These are phyloP conservation scores for Smittia sp. DNA, from an alignment of 2,888 invertebrate species.

Conservation along the genomic window DNA sequence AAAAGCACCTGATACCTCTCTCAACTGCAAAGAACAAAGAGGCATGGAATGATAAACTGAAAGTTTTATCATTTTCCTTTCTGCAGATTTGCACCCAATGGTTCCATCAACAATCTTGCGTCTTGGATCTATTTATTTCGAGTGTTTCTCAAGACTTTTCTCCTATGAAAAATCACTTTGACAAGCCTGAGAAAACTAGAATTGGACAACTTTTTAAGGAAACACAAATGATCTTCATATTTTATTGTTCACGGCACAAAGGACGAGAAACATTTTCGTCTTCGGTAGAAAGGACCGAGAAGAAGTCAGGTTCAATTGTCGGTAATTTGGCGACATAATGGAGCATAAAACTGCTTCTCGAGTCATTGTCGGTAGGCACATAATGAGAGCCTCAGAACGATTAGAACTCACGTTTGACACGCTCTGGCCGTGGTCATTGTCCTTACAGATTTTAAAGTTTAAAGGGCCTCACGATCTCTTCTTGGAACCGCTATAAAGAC, in stretches of 20 bases:
- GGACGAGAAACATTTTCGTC: not conserved
- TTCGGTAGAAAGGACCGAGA: constrained; percentile 18
- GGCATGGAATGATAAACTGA: not conserved
- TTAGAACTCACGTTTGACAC: constrained; percentile 26
- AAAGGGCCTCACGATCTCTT: not conserved
- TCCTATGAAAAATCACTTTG: constrained; percentile 23
- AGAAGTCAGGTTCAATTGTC: constrained; percentile 35
- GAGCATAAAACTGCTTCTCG: not conserved
- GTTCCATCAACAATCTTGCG: not conserved
- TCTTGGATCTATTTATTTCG: constrained; percentile 12
- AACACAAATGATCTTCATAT: not conserved
- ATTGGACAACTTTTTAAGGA: not conserved
- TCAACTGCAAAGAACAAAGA: not conserved
- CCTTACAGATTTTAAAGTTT: constrained; percentile 7
- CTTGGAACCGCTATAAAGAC: constrained; percentile 32
- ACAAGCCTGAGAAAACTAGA: constrained; percentile 33
- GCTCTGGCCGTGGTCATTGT: constrained; percentile 3
- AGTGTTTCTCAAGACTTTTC: constrained; percentile 3
- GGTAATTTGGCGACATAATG: constrained; percentile 32
- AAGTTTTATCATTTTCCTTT: not conserved
- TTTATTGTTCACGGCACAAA: not conserved
- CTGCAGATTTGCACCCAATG: not conserved
- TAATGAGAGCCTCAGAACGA: not conserved
- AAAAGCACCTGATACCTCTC: constrained; percentile 13
- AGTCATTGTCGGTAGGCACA: not conserved